phyloP scores from a whole-genome alignment of 2,888 invertebrate genomes.

The Scelioninae gen. 1 region DNA sequence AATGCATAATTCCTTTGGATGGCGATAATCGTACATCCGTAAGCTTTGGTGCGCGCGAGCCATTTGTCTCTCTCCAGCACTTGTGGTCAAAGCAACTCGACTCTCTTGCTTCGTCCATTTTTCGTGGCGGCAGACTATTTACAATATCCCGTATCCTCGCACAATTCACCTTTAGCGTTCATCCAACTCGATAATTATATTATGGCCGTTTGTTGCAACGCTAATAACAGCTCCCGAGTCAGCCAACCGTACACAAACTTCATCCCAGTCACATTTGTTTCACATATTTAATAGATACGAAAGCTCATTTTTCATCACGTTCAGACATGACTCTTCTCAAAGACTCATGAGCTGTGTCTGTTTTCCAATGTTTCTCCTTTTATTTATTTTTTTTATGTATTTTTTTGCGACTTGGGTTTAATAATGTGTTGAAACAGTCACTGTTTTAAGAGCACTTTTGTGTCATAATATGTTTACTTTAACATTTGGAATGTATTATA shows the following conservation, averaged over 20 bases:
- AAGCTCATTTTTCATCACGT: slow-evolving; percentile 68
- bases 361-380: background rate
- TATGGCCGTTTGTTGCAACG: slow-evolving; percentile 78
- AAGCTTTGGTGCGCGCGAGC: slow-evolving; percentile 37
- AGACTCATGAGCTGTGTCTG: background rate
- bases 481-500: background rate
- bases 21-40: slow-evolving; percentile 61
- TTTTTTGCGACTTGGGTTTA: background rate
- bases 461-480: slow-evolving; percentile 12
- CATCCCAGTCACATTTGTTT: slow-evolving; percentile 66
- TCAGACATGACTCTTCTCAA: slow-evolving; percentile 1
- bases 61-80: slow-evolving; percentile 38
- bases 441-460: slow-evolving; percentile 1
- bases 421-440: slow-evolving; percentile 2
- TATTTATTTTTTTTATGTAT: background rate
- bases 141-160: slow-evolving; percentile 71
- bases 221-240: slow-evolving; percentile 75
- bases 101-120: slow-evolving; percentile 31
- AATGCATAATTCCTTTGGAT: slow-evolving; percentile 65
- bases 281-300: slow-evolving; percentile 74
- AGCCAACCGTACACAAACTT: slow-evolving; percentile 37
- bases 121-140: slow-evolving; percentile 74
- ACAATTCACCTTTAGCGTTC: slow-evolving; percentile 71
- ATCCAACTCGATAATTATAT: slow-evolving; percentile 78
- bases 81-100: slow-evolving; percentile 3